phyloP scores from a whole-genome alignment of 2,113 vertebrate genomes.

The Callionymus lyra region DNA sequence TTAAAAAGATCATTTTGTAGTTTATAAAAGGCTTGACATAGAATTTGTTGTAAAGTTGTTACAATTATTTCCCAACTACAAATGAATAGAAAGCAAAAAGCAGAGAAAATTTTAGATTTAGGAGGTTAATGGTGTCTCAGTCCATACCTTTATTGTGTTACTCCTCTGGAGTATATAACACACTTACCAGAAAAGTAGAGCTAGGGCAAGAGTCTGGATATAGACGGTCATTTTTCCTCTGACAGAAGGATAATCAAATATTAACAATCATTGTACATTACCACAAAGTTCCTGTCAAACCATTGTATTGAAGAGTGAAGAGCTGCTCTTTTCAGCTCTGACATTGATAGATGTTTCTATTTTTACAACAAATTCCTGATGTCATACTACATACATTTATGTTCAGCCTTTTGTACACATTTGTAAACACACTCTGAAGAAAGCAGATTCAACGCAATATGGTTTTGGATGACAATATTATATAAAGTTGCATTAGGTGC shows the following conservation, averaged over 20 bases:
- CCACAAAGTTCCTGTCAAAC: constrained; percentile 44
- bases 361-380: constrained; percentile 36
- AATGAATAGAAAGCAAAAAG: no score
- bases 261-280: constrained; percentile 42
- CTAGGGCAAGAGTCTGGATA: constrained; percentile 43
- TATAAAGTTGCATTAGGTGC: constrained; percentile 32
- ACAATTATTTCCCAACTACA: no score
- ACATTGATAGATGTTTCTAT: constrained; percentile 50
- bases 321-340: constrained; percentile 38
- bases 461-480: constrained; percentile 29
- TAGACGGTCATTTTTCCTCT: constrained; percentile 15
- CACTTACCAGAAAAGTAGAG: constrained; percentile 20
- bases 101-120: no score
- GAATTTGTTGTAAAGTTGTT: no score
- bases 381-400: constrained; percentile 42
- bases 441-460: constrained; percentile 8
- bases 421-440: constrained; percentile 15
- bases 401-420: constrained; percentile 36
- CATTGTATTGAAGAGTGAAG: constrained; percentile 39
- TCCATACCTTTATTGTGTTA: background rate
- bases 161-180: constrained; percentile 5
- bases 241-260: constrained; percentile 36
- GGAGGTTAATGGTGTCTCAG: no score
- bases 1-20: no score
- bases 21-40: no score